phyloP scores from a whole-genome alignment of 2,888 invertebrate genomes.

The Scaptomyza flava region DNA sequence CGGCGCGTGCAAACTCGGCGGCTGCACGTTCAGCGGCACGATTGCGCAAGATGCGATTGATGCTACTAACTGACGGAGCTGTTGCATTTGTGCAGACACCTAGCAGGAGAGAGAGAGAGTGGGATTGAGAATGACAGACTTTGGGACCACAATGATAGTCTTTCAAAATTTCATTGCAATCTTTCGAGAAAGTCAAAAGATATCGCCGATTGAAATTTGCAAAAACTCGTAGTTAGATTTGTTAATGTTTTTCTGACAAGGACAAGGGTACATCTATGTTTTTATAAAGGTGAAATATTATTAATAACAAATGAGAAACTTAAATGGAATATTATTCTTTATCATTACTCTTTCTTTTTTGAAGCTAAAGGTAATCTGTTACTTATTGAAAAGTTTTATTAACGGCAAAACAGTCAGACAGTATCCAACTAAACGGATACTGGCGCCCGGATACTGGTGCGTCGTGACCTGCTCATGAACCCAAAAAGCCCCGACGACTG shows the following conservation, averaged over 20 bases:
- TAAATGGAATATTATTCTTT: no score
- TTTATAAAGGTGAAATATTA: no score
- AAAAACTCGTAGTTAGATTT: no score
- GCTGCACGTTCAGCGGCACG: constrained; percentile 98
- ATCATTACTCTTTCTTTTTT: no score
- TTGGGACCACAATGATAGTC: no score
- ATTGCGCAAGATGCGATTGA: constrained; percentile 97
- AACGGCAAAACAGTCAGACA: background rate
- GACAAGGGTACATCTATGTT: no score
- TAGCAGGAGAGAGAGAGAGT: constrained; percentile 82
- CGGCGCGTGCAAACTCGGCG: constrained; percentile 96
- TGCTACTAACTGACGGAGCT: constrained; percentile 98
- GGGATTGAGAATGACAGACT: background rate
- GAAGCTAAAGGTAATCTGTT: no score
- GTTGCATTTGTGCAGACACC: constrained; percentile 97
- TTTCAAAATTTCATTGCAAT: background rate
- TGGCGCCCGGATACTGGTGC: constrained; percentile 65
- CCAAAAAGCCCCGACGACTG: constrained; percentile 45
- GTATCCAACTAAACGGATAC: constrained; percentile 33
- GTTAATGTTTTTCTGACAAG: no score
- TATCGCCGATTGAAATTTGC: background rate
- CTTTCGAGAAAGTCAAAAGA: background rate
- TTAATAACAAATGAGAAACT: no score
- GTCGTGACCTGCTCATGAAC: constrained; percentile 62
- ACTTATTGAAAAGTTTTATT: no score